Base-by-base conservation (phyloP, 53 echinoderm and acorn worm species). In the Holothuria leucospilota region DNA sequence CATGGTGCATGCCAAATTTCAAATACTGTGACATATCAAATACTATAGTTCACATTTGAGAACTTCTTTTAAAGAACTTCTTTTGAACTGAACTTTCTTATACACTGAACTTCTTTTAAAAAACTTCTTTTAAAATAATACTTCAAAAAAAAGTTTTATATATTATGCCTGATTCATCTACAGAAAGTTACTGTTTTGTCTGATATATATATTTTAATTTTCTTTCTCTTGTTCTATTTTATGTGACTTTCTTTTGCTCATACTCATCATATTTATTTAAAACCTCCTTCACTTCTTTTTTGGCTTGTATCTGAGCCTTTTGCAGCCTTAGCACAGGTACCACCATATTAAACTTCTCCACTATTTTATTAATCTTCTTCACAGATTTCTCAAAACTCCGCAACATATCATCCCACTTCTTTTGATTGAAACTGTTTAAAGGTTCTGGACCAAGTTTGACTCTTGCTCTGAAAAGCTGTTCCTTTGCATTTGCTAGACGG, bases 381-480 rank as follows among this genome's bases (percentile, higher is more conserved):
- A 95, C 62, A 18, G 51, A 65, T 15, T 80, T 89, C 20, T 28
- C 62, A 62, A 95, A 95, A 25, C 49, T 34, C 29, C 61, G 71
- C 28, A 61, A 16, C 8, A 95, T 78, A 29, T 69, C 70, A 14
- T 85, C 74, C 95, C 89, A 93, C 59, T 91, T 93, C 46, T 84
- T 73, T 26, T 62, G 63, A 59, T 95, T 93, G 82, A 63, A 89
- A 53, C 46, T 42, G 46, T 89, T 91, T 21, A 95, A 85, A 9
- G 95, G 95, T 74, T 93, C 91, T 8, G 80, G 79, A 25, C 95
- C 95, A 39, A 95, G 82, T 66, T 95, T 95, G 6, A 88, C 69
- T 51, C 95, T 91, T 51, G 89, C 95, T 11, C 82, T 84, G 26
- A 90, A 72, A 2, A 95, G 81, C 21, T 67, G 61, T 8, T 86